phyloP scores from a whole-genome alignment of 2,113 vertebrate genomes.

The Nipponia nippon region DNA sequence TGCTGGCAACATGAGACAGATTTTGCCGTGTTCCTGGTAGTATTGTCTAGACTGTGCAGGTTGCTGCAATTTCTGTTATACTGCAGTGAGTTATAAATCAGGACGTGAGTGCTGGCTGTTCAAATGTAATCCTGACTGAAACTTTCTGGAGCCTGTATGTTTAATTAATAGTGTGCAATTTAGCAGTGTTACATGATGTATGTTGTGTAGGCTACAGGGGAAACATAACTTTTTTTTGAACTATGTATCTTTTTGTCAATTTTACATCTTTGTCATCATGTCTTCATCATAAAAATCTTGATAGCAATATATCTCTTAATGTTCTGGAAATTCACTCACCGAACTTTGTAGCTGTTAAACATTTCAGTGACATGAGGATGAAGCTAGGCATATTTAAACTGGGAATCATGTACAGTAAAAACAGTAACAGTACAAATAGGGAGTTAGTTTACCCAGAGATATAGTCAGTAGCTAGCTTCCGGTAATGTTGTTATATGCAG shows the following conservation, averaged over 20 bases:
- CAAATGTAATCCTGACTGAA: neutral
- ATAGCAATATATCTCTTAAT: neutral
- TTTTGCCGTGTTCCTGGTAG: neutral
- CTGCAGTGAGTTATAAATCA: neutral
- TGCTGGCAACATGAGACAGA: neutral
- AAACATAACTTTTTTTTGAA: neutral
- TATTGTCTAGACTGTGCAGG: neutral
- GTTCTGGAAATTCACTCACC: neutral
- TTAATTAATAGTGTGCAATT: neutral
- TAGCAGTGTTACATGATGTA: neutral
- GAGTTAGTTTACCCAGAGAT: neutral
- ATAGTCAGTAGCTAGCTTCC: neutral
- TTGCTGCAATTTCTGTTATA: neutral
- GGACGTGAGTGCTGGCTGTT: neutral
- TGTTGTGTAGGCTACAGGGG: neutral
- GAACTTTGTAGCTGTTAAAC: neutral
- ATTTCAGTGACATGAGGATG: neutral
- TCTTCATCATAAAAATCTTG: neutral
- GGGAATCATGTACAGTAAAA: neutral
- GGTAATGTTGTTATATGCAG: neutral
- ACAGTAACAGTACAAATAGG: neutral
- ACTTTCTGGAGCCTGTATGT: neutral
- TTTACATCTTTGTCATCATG: neutral
- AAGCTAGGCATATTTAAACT: neutral
- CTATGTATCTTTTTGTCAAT: neutral